These are phyloP conservation scores for Leptopilina myrica DNA, from an alignment of 2,888 invertebrate species.

Conservation along the genomic window DNA sequence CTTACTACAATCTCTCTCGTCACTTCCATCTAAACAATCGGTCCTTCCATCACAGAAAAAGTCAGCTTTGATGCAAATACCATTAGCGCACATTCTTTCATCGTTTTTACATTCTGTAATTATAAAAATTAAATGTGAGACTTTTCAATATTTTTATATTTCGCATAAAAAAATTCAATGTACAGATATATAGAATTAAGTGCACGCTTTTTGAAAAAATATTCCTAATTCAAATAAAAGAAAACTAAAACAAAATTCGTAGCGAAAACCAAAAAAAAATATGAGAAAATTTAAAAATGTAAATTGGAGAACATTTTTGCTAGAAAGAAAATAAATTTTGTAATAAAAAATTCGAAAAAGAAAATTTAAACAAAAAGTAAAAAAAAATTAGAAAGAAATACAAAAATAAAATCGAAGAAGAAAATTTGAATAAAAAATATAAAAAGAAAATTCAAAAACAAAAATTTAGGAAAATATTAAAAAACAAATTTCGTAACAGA, in stretches of 20 bases:
- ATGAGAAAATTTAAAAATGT: neutral
- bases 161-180: neutral
- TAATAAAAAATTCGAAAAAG: no score
- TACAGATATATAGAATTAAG: neutral
- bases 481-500: no score
- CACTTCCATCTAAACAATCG: conserved; percentile 82
- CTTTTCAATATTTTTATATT: neutral
- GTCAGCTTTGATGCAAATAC: conserved; percentile 79
- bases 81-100: conserved; percentile 79
- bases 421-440: no score
- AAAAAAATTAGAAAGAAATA: neutral
- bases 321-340: no score
- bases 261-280: neutral
- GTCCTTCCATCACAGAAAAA: conserved; percentile 80
- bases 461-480: no score
- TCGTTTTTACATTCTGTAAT: conserved; percentile 73
- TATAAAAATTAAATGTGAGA: conserved; percentile 49
- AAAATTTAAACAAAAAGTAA: neutral
- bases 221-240: neutral
- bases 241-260: neutral
- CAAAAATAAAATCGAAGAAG: no score
- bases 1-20: conserved; percentile 82
- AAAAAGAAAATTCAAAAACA: no score
- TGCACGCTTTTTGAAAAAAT: neutral
- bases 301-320: neutral